Base-by-base conservation (phyloP, 1,140 invertebrate genomes). In the Tetraneura akinire region DNA sequence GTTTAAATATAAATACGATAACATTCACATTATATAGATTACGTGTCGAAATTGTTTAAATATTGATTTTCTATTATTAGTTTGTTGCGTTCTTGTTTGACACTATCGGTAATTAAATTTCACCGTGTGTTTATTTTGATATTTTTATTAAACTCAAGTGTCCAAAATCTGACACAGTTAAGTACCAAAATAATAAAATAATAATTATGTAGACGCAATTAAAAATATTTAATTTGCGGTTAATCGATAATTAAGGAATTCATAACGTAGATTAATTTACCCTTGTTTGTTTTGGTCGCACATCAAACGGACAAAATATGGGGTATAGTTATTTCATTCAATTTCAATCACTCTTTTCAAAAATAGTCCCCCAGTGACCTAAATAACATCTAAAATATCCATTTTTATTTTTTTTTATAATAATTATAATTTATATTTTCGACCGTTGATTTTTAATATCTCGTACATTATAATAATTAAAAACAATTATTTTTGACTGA, bases 391-490 rank as follows among this genome's bases (percentile, higher is more conserved):
- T 62, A 62, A 62, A 62, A 62, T 32, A n/a, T 16, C 10, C 29
- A 6, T 62, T 32, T 26, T 16, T 62, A 32, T 62, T 29, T 62
- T 26, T 10, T 62, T 10, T 32, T 32, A 62, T 62, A 32, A 32
- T 32, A 62, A 32, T 47, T 8, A 13, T 62, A 23, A 16, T 45
- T 23, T 64, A 23, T 45, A 45, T 45, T 68, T 68, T 23, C 4
- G 2, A 68, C n/a, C n/a, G 64, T 68, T 21, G n/a, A 37, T 66
- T 66, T 1, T 66, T 66, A n/a, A 37, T 66, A 21, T 66, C 32
- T 42, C 8, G 32, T 4, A 3, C 32, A 37, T 37, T 37, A 4
- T 4, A 8, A 37, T 37, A 37, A 37, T n/a, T n/a, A n/a, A n/a
- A n/a, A n/a, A n/a, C n/a, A n/a, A n/a, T n/a, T n/a, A n/a, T n/a